Base-by-base conservation (phyloP, 2,888 invertebrate genomes). In the Harmothoe impar region DNA sequence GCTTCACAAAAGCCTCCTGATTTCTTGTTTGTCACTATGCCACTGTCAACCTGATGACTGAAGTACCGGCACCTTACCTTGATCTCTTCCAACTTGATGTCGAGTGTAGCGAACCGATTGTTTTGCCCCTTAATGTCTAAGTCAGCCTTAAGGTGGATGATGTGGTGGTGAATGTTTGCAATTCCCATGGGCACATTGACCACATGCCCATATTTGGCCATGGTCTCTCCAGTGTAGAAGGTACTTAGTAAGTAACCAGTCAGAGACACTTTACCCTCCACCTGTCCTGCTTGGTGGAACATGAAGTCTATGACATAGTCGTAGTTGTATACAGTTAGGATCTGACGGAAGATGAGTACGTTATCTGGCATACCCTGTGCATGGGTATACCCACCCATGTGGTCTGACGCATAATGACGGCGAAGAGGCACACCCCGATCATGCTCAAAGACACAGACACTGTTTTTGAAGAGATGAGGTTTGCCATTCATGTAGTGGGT, bases 221-320 rank as follows among this genome's bases (percentile, higher is more conserved):
- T 86, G 0, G 51, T 52, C 0, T 25, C 52, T 29, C 86, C 86
- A 7, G 54, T 29, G 20, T 52, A 52, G 51, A 85, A 85, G 54
- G 94, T 92, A 10, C 94, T 84, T 56, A 94, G 94, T 15, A 94
- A 91, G 91, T 94, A 95, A 0, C 95, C 95, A 0, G 94, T 94
- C 5, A 93, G 86, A 5, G 94, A 92, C 23, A 94, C 93, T 56
- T 93, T 92, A 10, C 93, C 90, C 90, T 95, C 94, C 33, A 95
- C 92, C n/a, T 92, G 93, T 0, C 95, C 95, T 91, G 94, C 94
- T 20, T 93, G 92, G 91, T 94, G 94, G 92, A 95, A 94, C n/a
- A 94, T 93, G 56, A 94, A 94, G 91, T 95, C 95, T 85, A 95
- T 93, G 20, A 95, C 93, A 90, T 94, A 95, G 91, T 95, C 95